These are phyloP conservation scores for Drosophila arawakana DNA, from an alignment of 1,140 invertebrate species.

Conservation along the genomic window DNA sequence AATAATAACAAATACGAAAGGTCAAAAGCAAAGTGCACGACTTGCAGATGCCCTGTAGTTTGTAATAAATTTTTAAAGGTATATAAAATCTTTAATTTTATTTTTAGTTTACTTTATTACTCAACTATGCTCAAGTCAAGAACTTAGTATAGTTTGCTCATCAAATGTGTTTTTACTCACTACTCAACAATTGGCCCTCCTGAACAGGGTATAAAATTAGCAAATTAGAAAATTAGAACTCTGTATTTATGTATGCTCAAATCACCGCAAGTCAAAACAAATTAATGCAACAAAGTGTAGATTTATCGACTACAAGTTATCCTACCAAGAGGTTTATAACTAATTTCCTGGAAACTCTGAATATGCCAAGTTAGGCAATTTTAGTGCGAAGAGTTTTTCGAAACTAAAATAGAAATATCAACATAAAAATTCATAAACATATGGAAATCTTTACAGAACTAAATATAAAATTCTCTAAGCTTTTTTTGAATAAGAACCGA, in stretches of 20 bases:
- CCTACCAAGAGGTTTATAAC: neutral
- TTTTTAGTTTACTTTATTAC: too few species aligned
- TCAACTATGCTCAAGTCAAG: too few species aligned
- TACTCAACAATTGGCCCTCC: neutral
- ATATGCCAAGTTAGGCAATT: neutral
- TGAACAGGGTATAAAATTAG: neutral
- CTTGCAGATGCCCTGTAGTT: neutral
- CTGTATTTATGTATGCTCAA: neutral
- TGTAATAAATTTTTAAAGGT: too few species aligned
- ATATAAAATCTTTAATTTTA: too few species aligned
- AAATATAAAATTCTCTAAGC: slow-evolving; percentile 11
- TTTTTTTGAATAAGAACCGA: neutral
- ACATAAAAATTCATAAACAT: slow-evolving; percentile 14
- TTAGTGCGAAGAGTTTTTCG: neutral
- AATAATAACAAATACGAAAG: slow-evolving; percentile 17
- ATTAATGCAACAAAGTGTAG: neutral
- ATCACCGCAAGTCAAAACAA: slow-evolving; percentile 7
- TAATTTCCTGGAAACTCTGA: neutral
- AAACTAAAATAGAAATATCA: neutral
- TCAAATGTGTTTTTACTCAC: too few species aligned
- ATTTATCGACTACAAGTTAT: neutral
- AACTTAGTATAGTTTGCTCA: too few species aligned
- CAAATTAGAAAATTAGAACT: neutral
- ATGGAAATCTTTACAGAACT: slow-evolving; percentile 10
- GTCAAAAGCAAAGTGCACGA: neutral